Evolutionary conservation across 2,797 vertebrate genomes (phyloP).

Genomic region (Pygocentrus nattereri): DNA sequence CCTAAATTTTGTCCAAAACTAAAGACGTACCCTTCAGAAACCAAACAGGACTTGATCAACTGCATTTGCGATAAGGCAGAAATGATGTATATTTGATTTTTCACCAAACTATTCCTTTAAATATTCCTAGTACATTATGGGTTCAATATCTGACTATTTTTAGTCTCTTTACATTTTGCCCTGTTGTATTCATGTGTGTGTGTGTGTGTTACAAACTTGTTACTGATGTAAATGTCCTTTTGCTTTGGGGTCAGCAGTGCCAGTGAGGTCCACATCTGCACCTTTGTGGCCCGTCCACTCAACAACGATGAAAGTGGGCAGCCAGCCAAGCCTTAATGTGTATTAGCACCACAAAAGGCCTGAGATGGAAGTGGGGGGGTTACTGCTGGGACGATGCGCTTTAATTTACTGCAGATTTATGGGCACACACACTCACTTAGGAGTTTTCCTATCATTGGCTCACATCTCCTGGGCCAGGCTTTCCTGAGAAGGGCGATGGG

Average conservation of each 20-base stretch:
- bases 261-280: slow-evolving; percentile 82
- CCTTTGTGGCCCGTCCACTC: slow-evolving; percentile 80
- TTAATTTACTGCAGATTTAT: slow-evolving; percentile 91
- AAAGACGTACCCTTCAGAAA: too few species aligned
- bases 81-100: too few species aligned
- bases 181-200: slow-evolving; percentile 20
- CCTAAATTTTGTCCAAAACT: too few species aligned
- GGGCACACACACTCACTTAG: slow-evolving; percentile 72
- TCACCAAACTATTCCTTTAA: too few species aligned
- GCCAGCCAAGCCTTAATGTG: slow-evolving; percentile 84
- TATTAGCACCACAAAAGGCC: slow-evolving; percentile 86
- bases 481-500: slow-evolving; percentile 69
- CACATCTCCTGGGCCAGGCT: slow-evolving; percentile 75
- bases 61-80: too few species aligned
- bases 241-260: slow-evolving; percentile 70
- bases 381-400: slow-evolving; percentile 77
- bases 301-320: slow-evolving; percentile 81
- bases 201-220: slow-evolving; percentile 44
- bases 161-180: background rate
- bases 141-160: too few species aligned
- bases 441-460: slow-evolving; percentile 80
- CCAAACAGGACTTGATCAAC: too few species aligned
- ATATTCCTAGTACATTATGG: too few species aligned
- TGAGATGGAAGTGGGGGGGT: slow-evolving; percentile 61
- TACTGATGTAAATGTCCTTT: slow-evolving; percentile 44